Conservation (phyloP, 2,888 invertebrate genomes). For the Callimorpha dominula region DNA sequence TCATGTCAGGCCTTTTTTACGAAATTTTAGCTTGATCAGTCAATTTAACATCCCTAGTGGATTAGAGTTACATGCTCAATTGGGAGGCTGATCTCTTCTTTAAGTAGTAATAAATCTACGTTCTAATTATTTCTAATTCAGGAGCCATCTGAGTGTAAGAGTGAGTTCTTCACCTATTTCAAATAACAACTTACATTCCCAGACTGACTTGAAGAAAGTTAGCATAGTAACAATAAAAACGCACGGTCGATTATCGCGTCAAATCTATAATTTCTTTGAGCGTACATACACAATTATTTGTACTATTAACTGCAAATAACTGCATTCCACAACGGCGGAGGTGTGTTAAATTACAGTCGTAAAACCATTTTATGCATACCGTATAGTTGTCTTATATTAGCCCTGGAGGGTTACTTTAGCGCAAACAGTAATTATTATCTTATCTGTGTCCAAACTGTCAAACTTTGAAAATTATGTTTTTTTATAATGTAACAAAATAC, state of each 20-base stretch:
- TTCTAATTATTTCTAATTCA: neutral
- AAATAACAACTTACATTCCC: slow-evolving; percentile 7
- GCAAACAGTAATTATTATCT: too few relatives aligned
- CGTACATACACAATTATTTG: neutral
- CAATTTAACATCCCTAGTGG: too few relatives aligned
- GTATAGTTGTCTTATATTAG: neutral
- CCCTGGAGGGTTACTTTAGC: too few relatives aligned
- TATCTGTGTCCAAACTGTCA: too few relatives aligned
- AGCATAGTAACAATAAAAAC: slow-evolving; percentile 2
- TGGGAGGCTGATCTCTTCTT: too few relatives aligned
- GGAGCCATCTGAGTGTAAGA: neutral
- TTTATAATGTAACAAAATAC: too few relatives aligned
- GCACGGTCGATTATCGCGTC: slow-evolving; percentile 15
- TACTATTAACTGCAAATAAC: neutral
- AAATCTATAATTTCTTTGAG: slow-evolving; percentile 28
- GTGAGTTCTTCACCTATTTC: slow-evolving; percentile 3
- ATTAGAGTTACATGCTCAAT: too few relatives aligned
- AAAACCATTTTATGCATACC: rapidly evolving
- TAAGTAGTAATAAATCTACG: too few relatives aligned
- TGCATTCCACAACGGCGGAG: neutral
- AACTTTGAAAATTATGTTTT: too few relatives aligned
- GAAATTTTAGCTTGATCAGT: too few relatives aligned
- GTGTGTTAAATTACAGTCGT: neutral
- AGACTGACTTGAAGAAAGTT: slow-evolving; percentile 9
- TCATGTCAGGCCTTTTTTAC: too few relatives aligned